Percentiles rank a stretch among this genome's conserved stretches.
Conservation (phyloP, 1,140 invertebrate species). For the Caenorhabditis latens region DNA sequence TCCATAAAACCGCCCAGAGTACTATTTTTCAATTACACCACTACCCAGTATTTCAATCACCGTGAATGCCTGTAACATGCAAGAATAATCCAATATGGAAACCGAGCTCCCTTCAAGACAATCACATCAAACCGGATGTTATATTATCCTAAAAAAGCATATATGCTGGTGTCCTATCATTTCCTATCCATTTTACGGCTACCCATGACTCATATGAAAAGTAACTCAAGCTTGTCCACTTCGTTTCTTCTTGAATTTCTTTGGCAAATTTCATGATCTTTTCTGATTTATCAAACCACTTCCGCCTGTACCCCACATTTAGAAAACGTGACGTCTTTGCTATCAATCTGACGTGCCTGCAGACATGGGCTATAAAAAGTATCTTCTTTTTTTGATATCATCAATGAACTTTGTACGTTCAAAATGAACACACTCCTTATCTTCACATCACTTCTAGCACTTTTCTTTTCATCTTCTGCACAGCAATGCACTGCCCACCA, state of each 20-base stretch:
- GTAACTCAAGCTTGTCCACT: background rate
- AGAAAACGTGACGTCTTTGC: background rate
- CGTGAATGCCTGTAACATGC: too few species aligned
- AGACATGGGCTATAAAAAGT: background rate
- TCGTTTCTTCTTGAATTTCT: background rate
- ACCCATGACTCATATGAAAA: background rate
- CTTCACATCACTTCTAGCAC: background rate
- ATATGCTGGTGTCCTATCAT: too few species aligned
- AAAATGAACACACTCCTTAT: background rate
- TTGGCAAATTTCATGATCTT: background rate
- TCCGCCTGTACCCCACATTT: background rate
- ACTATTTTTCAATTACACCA: too few species aligned
- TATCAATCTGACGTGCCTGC: background rate
- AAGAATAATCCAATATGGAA: too few species aligned
- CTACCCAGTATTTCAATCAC: too few species aligned
- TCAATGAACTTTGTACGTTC: background rate
- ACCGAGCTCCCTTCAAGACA: too few species aligned
- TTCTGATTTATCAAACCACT: constrained; percentile 22
- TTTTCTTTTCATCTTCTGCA: background rate
- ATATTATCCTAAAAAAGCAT: too few species aligned
- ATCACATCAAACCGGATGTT: too few species aligned
- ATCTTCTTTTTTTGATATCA: background rate
- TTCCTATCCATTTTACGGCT: background rate
- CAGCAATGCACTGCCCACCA: constrained; percentile 7
- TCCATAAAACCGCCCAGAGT: too few species aligned